Conservation (phyloP, 1,140 invertebrate genomes). For the Heliconius hewitsoni region DNA sequence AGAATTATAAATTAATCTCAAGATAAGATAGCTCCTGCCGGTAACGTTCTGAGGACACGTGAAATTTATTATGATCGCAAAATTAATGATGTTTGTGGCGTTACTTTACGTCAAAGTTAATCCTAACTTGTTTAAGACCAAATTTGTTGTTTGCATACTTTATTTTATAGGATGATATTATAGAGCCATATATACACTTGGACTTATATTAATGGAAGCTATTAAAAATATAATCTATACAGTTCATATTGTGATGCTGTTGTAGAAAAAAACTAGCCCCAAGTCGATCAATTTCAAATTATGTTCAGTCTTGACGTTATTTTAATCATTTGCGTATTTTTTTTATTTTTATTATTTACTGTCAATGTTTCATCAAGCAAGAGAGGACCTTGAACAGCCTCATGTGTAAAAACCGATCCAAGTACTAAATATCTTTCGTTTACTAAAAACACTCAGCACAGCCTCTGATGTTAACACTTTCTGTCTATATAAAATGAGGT, state of each 20-base stretch:
- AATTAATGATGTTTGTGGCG: constrained; percentile 14
- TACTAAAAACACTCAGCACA: constrained; percentile 46
- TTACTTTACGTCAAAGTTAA: constrained; percentile 21
- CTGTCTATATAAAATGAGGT: constrained; percentile 57
- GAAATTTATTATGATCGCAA: constrained; percentile 33
- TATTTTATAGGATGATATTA: background rate
- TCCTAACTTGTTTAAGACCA: constrained; percentile 3
- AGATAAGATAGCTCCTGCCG: constrained; percentile 53
- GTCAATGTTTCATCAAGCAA: constrained; percentile 35
- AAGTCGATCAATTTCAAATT: constrained; percentile 45
- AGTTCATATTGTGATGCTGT: constrained; percentile 56
- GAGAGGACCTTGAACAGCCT: constrained; percentile 9
- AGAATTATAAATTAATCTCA: constrained; percentile 49
- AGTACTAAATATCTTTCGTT: constrained; percentile 29
- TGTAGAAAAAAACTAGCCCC: constrained; percentile 80
- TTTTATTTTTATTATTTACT: constrained; percentile 29
- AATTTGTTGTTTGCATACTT: background rate
- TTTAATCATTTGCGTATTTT: constrained; percentile 47
- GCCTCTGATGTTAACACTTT: constrained; percentile 41
- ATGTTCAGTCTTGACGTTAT: constrained; percentile 37
- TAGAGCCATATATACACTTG: background rate
- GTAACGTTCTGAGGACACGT: constrained; percentile 43
- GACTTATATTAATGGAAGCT: background rate
- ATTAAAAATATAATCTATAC: constrained; percentile 8
- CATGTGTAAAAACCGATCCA: constrained; percentile 10